Evolutionary conservation across 1,140 invertebrate genomes (phyloP), one percentile per base, ranked within the genome.

Genomic region (Dinothrombium tinctorium): DNA sequence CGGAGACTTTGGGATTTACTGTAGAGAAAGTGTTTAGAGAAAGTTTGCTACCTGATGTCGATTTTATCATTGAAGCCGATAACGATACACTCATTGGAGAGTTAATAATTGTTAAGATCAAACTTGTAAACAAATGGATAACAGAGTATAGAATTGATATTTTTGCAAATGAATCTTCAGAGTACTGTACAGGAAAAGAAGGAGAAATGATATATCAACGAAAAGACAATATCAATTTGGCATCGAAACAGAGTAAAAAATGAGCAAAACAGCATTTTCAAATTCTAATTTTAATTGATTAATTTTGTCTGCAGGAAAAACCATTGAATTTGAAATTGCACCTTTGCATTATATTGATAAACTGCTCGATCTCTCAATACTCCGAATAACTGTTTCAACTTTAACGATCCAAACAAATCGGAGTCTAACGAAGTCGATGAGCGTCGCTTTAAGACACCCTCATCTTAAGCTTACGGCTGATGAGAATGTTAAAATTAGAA

Each of bases 391-490:
- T 43, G 55, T 83, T 14, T 76, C 74, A 0, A 72, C 68, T 1
- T 76, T 90, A 3, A 84, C 73, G 0, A 70, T 79, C 37, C 86
- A 73, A 53, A 79, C 84, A 51, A 87, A 81, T 54, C 81, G 77
- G 50, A 77, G 77, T 0, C 26, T 28, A 28, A n/a, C n/a, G n/a
- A n/a, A n/a, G n/a, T n/a, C n/a, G n/a, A n/a, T n/a, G n/a, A n/a
- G n/a, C n/a, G n/a, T n/a, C n/a, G n/a, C n/a, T n/a, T n/a, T n/a
- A n/a, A n/a, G n/a, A n/a, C n/a, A n/a, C n/a, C n/a, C n/a, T n/a
- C n/a, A n/a, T n/a, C n/a, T 28, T 8, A n/a, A 28, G 7, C 7
- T 28, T 28, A 7, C 7, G 7, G 26, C 7, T 8, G 7, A 7
- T 28, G n/a, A 28, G 7, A 28, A 28, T 28, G 7, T 28, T 7